Base-by-base conservation (phyloP, 2,888 invertebrate genomes). In the Dorcus parallelipipedus region DNA sequence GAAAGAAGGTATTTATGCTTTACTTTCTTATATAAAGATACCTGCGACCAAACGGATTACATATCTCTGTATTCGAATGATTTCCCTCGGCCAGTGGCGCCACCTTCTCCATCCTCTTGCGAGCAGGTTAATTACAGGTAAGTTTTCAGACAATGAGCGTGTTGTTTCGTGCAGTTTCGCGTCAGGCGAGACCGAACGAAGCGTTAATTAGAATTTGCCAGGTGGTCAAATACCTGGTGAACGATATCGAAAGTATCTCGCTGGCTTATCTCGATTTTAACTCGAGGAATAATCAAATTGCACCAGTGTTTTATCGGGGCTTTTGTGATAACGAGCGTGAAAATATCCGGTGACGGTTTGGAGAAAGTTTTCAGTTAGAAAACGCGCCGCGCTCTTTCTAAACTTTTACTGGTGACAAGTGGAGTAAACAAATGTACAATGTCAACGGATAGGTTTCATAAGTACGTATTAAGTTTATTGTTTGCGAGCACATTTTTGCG, bases 361-460 rank as follows among this genome's bases (percentile, higher is more conserved):
- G 14, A 3, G 14, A 33, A 45, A 17, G 6, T 10, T 45, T 45
- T 45, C 45, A 45, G 17, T 45, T 45, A 45, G 23, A 20, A 45
- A 33, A 33, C 26, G 26, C 26, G 26, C 26, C 26, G 26, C 7
- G 26, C 7, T 33, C 26, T 33, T 33, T 33, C 26, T 5, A 20
- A 45, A 45, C 9, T 9, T 9, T 20, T 9, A 45, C 20, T 23
- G 45, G 45, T 45, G 23, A 45, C 45, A 45, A 20, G 45, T 45
- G 45, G 23, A 50, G 40, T 54, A 63, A 66, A 68, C 65, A 70
- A 69, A 65, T 61, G 66, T 60, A 73, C 75, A 74, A 85, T 85
- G 84, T 81, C 83, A 68, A 84, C 84, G 49, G 83, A 84, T 75
- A 80, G 85, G 75, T 85, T 83, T 75, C 85, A 85, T 75, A 84